Evolutionary conservation across 2,888 invertebrate species (phyloP).

Genomic region (Drosophila paranaensis): DNA sequence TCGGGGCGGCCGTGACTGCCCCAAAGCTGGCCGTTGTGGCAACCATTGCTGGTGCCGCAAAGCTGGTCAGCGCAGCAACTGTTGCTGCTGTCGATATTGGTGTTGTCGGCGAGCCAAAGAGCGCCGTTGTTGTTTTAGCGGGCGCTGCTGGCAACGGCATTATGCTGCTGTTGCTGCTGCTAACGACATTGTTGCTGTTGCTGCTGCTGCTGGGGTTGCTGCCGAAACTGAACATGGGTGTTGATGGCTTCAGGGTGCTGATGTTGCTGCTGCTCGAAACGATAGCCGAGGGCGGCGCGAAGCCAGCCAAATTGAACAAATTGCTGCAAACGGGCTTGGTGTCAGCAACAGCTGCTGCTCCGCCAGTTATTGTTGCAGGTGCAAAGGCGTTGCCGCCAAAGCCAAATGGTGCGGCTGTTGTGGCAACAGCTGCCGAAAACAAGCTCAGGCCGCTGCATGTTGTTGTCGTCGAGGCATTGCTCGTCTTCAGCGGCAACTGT

Average conservation of each 20-base stretch:
- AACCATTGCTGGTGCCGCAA: slow-evolving; percentile 4
- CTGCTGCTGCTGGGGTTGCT: slow-evolving; percentile 1
- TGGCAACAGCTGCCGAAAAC: background rate
- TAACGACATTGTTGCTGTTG: slow-evolving; percentile 10
- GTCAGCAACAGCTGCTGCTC: background rate
- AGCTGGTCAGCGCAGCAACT: background rate
- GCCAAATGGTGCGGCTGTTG: slow-evolving; percentile 20
- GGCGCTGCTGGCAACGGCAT: background rate
- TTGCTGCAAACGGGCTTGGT: slow-evolving; percentile 8
- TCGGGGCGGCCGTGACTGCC: background rate
- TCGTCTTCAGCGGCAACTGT: slow-evolving; percentile 22
- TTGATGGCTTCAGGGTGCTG: slow-evolving; percentile 5
- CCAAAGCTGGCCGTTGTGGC: slow-evolving; percentile 6
- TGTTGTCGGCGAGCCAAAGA: slow-evolving; percentile 7
- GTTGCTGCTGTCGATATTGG: background rate
- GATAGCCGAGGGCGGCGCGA: slow-evolving; percentile 12
- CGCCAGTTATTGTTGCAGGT: slow-evolving; percentile 14
- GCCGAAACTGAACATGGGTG: slow-evolving; percentile 6
- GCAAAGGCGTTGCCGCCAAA: slow-evolving; percentile 31
- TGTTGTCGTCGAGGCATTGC: slow-evolving; percentile 36
- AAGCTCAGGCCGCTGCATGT: slow-evolving; percentile 33
- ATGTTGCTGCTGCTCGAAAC: slow-evolving; percentile 25
- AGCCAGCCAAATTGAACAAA: slow-evolving; percentile 40
- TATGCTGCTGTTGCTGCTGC: slow-evolving; percentile 11
- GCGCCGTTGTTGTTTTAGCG: slow-evolving; percentile 4